phyloP scores from a whole-genome alignment of 2,888 invertebrate species.

The Lysandra bellargus region DNA sequence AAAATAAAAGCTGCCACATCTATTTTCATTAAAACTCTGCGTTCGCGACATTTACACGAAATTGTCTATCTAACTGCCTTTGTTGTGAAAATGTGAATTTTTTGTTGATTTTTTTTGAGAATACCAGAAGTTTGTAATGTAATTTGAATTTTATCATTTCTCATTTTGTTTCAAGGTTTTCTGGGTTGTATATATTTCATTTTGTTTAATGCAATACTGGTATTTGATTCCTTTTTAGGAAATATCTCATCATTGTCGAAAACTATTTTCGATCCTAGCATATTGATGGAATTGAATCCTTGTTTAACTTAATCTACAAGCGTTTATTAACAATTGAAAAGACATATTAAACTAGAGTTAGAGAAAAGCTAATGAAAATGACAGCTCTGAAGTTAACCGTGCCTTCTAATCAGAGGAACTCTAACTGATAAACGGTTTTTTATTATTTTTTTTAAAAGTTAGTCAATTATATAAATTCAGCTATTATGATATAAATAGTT shows the following conservation, averaged over 20 bases:
- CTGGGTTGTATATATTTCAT: not conserved
- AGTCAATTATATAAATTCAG: too few relatives aligned
- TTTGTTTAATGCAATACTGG: not conserved
- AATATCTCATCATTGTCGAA: not conserved
- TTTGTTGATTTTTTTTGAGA: not conserved
- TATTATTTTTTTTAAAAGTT: too few relatives aligned
- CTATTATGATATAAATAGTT: too few relatives aligned
- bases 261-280: too few relatives aligned
- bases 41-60: conserved; percentile 14
- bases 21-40: conserved; percentile 3
- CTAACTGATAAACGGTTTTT: too few relatives aligned
- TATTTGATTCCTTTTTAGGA: not conserved
- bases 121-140: conserved; percentile 15
- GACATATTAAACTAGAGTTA: too few relatives aligned
- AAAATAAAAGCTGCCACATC: not conserved
- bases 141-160: conserved; percentile 6
- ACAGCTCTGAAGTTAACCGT: too few relatives aligned
- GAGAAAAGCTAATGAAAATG: too few relatives aligned
- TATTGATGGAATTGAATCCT: too few relatives aligned
- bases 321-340: too few relatives aligned
- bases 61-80: conserved; percentile 20
- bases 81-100: conserved; percentile 16
- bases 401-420: too few relatives aligned
- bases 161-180: conserved; percentile 22
- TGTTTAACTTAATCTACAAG: too few relatives aligned